Base-by-base conservation (phyloP, 2,113 vertebrate species). In the Osmerus eperlanus region DNA sequence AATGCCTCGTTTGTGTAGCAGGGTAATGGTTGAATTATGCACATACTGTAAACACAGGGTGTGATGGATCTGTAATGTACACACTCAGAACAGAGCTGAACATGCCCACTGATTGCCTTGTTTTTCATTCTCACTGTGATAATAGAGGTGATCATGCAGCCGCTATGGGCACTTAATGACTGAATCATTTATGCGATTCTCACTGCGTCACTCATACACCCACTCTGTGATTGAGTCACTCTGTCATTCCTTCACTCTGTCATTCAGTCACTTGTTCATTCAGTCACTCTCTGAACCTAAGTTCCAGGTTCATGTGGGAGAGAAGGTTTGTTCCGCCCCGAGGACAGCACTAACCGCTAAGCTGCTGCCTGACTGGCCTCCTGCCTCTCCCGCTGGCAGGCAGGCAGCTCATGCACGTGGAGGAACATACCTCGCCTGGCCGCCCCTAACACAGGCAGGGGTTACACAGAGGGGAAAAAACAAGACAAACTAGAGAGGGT, bases 351-450 rank as follows among this genome's bases (percentile, higher is more conserved):
- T 47, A 47, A 47, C 41, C 41, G 2, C 41, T 47, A 47, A 47
- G 9, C 41, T 47, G 7, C 41, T 11, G 83, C 74, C 55, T 65
- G 72, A 79, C 79, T 69, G 59, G 56, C 85, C 84, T 81, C 4
- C 78, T 83, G 62, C 70, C 62, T 69, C 84, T 75, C 23, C 23
- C 2, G 23, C 23, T 23, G 23, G 73, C 73, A 82, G 77, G 21
- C 58, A 63, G 80, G 83, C 5, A 16, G 83, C 78, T 81, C 89
- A 90, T 88, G 86, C 88, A 88, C 81, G 86, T 84, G 78, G 78
- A 80, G 81, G 81, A 77, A 79, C 78, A 76, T 82, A 86, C 81
- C 81, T 69, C 80, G 73, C 76, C 16, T 79, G 81, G 75, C 71
- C 75, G 14, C 79, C 82, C 83, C 80, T 70, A 68, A 9, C 41